These are phyloP conservation scores for Meloidogyne chitwoodi DNA, from an alignment of 1,140 invertebrate species.

Conservation along the genomic window DNA sequence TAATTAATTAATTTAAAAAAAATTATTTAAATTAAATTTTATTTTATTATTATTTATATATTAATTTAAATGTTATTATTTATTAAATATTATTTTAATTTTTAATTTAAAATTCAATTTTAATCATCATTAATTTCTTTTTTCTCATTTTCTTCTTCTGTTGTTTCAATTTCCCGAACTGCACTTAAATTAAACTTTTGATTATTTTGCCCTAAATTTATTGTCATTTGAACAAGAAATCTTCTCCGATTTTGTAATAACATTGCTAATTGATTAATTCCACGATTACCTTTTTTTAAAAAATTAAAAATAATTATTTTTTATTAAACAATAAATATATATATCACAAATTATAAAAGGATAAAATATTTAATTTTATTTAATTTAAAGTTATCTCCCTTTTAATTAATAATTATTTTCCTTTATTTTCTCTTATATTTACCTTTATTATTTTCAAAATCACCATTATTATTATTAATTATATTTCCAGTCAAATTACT, in stretches of 20 bases:
- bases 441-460: slow-evolving; percentile 10
- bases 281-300: slow-evolving; percentile 29
- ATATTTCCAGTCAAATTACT: slow-evolving; percentile 45
- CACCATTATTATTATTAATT: slow-evolving; percentile 22
- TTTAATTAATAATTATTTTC: background rate
- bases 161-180: slow-evolving; percentile 28
- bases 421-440: background rate
- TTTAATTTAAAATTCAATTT: too few relatives aligned
- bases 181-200: background rate
- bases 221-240: slow-evolving; percentile 52
- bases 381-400: background rate
- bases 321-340: too few relatives aligned
- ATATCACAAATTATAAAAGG: too few relatives aligned
- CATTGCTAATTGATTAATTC: slow-evolving; percentile 47
- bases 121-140: too few relatives aligned
- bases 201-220: slow-evolving; percentile 34
- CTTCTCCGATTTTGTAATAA: slow-evolving; percentile 49
- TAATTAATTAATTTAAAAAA: too few relatives aligned
- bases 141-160: slow-evolving; percentile 1
- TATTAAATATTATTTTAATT: too few relatives aligned
- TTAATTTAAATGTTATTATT: too few relatives aligned
- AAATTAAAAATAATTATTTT: background rate
- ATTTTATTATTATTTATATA: too few relatives aligned
- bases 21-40: too few relatives aligned
- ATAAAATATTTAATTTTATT: too few relatives aligned